Evolutionary conservation across 23 tunicate genomes (phyloP).

Genomic region (Styela clava): DNA sequence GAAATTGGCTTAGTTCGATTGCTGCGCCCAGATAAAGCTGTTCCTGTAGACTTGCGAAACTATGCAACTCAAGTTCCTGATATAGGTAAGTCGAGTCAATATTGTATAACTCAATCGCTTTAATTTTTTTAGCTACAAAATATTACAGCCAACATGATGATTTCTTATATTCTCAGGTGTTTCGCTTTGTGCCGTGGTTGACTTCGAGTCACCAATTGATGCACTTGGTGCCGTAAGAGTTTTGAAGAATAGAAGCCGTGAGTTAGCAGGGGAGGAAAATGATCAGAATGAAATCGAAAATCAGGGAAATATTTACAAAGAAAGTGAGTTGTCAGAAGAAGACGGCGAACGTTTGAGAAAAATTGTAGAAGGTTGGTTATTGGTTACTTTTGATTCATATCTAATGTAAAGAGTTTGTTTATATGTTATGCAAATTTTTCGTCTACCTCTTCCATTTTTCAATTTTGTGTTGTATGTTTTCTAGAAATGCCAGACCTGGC

Average conservation of each 20-base stretch:
- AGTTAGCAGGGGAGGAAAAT: neutral
- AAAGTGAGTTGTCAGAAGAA: neutral
- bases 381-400: neutral
- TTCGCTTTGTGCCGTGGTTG: conserved; percentile 83
- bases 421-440: too few species aligned
- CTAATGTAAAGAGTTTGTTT: too few species aligned
- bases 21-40: conserved; percentile 64
- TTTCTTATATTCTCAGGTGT: too few species aligned
- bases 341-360: neutral
- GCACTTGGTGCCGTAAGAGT: conserved; percentile 77
- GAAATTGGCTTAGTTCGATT: conserved; percentile 70
- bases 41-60: conserved; percentile 84
- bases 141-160: too few species aligned
- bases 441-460: too few species aligned
- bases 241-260: conserved; percentile 33
- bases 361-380: neutral
- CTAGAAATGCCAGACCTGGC: conserved; percentile 53
- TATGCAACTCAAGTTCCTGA: conserved; percentile 99
- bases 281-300: neutral
- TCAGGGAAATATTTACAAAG: neutral
- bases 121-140: too few species aligned
- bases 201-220: conserved; percentile 67
- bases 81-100: conserved; percentile 75
- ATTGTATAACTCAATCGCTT: neutral
- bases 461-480: neutral